Evolutionary conservation across 2,888 invertebrate genomes (phyloP), one percentile per base, ranked within the genome.

Genomic region (Scaeva pyrastri): DNA sequence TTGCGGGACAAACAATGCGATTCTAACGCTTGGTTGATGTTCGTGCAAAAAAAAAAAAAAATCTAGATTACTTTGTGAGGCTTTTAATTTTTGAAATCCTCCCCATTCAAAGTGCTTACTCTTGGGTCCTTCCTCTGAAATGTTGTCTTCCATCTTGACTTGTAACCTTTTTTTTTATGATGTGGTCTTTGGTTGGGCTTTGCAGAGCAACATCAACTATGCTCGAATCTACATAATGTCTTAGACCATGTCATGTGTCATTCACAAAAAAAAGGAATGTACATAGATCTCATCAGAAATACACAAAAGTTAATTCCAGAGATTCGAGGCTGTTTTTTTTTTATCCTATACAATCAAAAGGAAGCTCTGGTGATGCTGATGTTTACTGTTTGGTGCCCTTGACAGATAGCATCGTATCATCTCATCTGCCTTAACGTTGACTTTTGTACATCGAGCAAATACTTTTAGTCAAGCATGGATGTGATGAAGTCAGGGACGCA

Each of bases 41-140:
- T 66, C 66, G 66, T 84, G 7, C 26, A 26, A 26, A 26, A 26
- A 26, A 26, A n/a, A 26, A 26, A 71, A 75, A 72, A 75, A 75
- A 84, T 79, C 58, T 64, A 75, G 75, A 84, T 84, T 75, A 84
- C 71, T 79, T 71, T 79, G 79, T 75, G 41, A 80, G 60, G 75
- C 74, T 84, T 84, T 84, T 84, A 80, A 84, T 84, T 84, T 60
- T 80, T 75, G 36, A 71, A 84, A 84, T 75, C 26, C 26, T n/a
- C n/a, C 75, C 80, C 71, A 64, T 58, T 75, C 74, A 56, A 62
- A 58, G 43, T 79, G 55, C 58, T 56, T 48, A 43, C 41, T 55
- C 16, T 21, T 36, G 23, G 16, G 41, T 11, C n/a, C n/a, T n/a
- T n/a, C n/a, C n/a, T 48, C 16, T 45, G 45, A 64, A 64, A 16